Base-by-base conservation (phyloP, 2,888 invertebrate species). In the Brenthis hecate region DNA sequence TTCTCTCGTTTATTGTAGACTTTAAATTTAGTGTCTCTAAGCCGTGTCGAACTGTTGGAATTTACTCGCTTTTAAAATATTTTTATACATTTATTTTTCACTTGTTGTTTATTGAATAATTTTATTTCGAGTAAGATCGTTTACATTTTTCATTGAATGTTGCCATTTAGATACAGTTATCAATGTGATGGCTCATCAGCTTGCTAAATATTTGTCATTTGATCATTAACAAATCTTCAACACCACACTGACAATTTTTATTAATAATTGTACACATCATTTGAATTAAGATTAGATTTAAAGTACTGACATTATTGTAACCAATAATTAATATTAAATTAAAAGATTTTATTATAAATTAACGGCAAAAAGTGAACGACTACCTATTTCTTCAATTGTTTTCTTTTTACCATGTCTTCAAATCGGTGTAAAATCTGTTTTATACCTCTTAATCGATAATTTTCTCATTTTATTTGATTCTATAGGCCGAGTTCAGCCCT, bases 401-500 rank as follows among this genome's bases (percentile, higher is more conserved):
- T 43, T 3, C 11, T 43, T 36, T 43, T 43, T 43, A 43, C 36
- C 11, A 2, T 2, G 8, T 43, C 36, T 43, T 43, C 8, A 43
- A 43, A 43, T 11, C 11, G 36, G 36, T 8, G 5, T 32, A 28
- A n/a, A 14, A 23, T 55, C 28, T 16, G 28, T 6, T 4, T 16
- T 55, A n/a, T 32, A 32, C 6, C 5, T 36, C 6, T 16, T 56
- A 36, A n/a, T 11, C 0, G 43, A 47, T 11, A 54, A 54, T 19
- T 14, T 54, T 36, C 13, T 56, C 6, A 62, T 14, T 36, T 13
- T 3, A 0, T 62, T 43, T 64, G 23, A 43, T 72, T 4, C 53
- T 6, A 3, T 89, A 95, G 95, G 95, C 95, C 95, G 94, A 94
- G 95, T 93, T 96, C 96, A 94, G 95, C 96, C 94, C 96, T 96